These are phyloP conservation scores for Pristionchus entomophagus DNA, from an alignment of 2,888 invertebrate genomes.

Conservation along the genomic window DNA sequence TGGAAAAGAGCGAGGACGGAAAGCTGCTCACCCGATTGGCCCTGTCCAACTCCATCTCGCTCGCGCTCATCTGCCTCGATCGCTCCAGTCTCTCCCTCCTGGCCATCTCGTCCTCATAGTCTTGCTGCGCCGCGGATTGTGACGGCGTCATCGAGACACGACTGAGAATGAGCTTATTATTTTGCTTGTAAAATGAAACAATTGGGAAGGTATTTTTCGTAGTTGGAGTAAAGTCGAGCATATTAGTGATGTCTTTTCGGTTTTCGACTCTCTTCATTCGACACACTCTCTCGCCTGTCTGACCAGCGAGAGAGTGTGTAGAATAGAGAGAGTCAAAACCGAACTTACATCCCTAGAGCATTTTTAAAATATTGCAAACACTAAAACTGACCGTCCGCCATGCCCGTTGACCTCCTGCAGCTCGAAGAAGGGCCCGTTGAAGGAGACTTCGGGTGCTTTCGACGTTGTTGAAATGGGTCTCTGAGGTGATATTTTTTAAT, in stretches of 20 bases:
- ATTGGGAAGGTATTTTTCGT: too few relatives aligned
- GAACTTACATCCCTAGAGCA: too few relatives aligned
- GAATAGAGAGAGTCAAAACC: too few relatives aligned
- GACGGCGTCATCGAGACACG: not conserved
- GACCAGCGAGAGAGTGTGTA: too few relatives aligned
- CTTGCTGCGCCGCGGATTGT: constrained; percentile 36
- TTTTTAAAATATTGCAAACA: too few relatives aligned
- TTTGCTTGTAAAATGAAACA: too few relatives aligned
- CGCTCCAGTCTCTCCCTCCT: constrained; percentile 44
- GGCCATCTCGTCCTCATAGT: constrained; percentile 51
- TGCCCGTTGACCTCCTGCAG: constrained; percentile 68
- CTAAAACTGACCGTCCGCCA: constrained; percentile 38
- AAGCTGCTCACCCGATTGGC: constrained; percentile 50
- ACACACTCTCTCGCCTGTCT: too few relatives aligned
- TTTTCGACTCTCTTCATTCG: too few relatives aligned
- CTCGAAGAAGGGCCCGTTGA: constrained; percentile 75
- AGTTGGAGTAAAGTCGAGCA: too few relatives aligned
- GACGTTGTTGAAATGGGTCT: constrained; percentile 55
- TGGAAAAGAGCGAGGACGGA: not conserved
- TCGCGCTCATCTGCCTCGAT: constrained; percentile 51
- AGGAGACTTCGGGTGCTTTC: constrained; percentile 56
- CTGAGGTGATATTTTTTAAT: constrained; percentile 25
- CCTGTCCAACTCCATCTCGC: constrained; percentile 62
- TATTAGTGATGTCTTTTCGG: too few relatives aligned
- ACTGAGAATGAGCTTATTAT: not conserved